Evolutionary conservation across 2,888 invertebrate species (phyloP).

Genomic region (Oligia strigilis): DNA sequence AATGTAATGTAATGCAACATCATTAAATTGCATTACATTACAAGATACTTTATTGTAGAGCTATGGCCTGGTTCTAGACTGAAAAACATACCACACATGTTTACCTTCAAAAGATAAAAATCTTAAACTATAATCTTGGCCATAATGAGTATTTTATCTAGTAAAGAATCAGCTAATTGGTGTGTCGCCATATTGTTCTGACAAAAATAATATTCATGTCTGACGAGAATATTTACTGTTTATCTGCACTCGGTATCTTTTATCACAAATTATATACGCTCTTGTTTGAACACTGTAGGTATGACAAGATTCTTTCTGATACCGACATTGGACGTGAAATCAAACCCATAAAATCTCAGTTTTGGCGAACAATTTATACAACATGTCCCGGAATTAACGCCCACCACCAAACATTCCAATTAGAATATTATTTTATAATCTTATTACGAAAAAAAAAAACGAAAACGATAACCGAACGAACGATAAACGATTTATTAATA

Average conservation of each 20-base stretch:
- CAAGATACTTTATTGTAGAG: not conserved
- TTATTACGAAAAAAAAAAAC: not conserved
- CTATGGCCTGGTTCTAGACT: not conserved
- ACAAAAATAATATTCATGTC: conserved; percentile 36
- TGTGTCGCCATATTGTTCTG: conserved; percentile 35
- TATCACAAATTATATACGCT: conserved; percentile 41
- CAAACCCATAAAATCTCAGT: not conserved
- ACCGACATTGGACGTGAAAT: not conserved
- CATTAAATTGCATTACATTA: not conserved
- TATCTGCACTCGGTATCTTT: conserved; percentile 48
- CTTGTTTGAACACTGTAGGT: conserved; percentile 4
- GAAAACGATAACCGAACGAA: too few relatives aligned
- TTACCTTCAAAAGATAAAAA: conserved; percentile 43
- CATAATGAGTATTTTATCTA: conserved; percentile 59
- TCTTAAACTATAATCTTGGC: conserved; percentile 51
- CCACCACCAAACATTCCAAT: not conserved
- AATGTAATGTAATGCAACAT: too few relatives aligned
- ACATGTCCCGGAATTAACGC: not conserved
- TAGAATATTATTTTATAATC: not conserved
- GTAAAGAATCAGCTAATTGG: conserved; percentile 45
- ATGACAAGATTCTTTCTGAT: not conserved
- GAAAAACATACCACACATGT: conserved; percentile 24
- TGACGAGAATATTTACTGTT: conserved; percentile 26
- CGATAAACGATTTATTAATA: too few relatives aligned
- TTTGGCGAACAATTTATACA: not conserved